phyloP scores from a whole-genome alignment of 2,113 vertebrate genomes.

The Amia ocellicauda region DNA sequence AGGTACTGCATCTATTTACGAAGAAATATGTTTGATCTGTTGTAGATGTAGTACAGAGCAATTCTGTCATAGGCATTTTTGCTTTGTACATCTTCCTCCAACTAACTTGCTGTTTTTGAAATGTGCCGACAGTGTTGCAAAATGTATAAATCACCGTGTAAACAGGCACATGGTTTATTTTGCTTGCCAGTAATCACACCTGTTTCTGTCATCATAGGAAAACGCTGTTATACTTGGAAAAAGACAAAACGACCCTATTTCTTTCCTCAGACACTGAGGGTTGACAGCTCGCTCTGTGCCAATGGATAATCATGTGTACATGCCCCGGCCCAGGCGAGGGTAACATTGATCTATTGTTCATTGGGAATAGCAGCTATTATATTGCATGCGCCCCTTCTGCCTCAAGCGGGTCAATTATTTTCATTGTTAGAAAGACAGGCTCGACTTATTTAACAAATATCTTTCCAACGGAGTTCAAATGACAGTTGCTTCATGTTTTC shows the following conservation, averaged over 20 bases:
- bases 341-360: no score
- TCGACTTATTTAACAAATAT: constrained; percentile 27
- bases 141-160: no score
- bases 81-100: no score
- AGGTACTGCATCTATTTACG: no score
- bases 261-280: neutral
- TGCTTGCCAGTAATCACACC: neutral
- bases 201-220: neutral
- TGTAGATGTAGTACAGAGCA: no score
- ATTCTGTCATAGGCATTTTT: no score
- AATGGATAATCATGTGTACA: neutral
- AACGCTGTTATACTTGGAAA: neutral
- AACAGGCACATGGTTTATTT: neutral
- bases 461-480: constrained; percentile 31
- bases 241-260: neutral
- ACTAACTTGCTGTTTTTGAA: no score
- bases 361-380: constrained; percentile 21
- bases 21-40: no score
- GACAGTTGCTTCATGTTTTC: constrained; percentile 36
- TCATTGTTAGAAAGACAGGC: constrained; percentile 23
- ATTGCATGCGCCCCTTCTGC: constrained; percentile 36
- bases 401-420: constrained; percentile 32
- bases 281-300: neutral
- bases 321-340: neutral
- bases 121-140: no score